These are phyloP conservation scores for Dendropsophus ebraccatus DNA, from an alignment of 2,113 vertebrate species.

Conservation along the genomic window DNA sequence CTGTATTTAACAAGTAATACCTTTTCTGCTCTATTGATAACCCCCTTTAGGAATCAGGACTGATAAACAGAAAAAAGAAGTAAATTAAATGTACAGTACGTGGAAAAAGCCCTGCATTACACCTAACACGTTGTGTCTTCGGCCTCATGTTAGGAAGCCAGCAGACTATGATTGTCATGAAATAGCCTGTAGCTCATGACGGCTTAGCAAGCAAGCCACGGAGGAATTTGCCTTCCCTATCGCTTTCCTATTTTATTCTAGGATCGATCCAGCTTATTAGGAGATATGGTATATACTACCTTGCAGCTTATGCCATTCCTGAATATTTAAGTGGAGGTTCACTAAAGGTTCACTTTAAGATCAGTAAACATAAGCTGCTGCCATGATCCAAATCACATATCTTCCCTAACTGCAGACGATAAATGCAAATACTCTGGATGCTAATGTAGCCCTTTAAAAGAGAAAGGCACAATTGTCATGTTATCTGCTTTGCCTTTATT, in stretches of 20 bases:
- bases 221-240: background rate
- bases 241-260: background rate
- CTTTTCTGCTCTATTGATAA: no score
- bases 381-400: background rate
- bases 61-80: no score
- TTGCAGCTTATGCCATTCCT: background rate
- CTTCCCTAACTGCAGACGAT: background rate
- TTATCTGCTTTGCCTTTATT: constrained; percentile 36
- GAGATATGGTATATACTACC: background rate
- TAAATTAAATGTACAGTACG: no score
- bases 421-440: background rate
- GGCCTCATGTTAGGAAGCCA: background rate
- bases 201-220: background rate
- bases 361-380: background rate
- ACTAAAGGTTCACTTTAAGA: background rate
- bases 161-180: background rate
- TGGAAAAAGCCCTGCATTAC: background rate
- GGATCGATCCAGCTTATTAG: background rate
- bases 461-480: background rate
- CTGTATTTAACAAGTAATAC: no score
- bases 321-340: background rate
- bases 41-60: no score
- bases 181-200: background rate
- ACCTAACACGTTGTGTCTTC: background rate
- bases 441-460: background rate